phyloP scores from a whole-genome alignment of 1,140 invertebrate genomes.

The Gryllus bimaculatus region DNA sequence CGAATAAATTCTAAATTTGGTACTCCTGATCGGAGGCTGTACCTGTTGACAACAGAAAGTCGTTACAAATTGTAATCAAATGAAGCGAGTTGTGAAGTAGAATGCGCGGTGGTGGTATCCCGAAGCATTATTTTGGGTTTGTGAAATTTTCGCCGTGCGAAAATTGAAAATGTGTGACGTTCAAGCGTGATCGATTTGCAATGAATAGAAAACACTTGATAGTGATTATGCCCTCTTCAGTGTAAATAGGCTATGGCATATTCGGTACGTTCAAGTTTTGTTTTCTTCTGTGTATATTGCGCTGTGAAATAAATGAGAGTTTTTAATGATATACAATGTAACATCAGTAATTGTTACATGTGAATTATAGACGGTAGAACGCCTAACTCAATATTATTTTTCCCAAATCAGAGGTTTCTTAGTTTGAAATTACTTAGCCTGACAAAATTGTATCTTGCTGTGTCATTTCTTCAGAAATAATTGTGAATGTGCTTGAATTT shows the following conservation, averaged over 20 bases:
- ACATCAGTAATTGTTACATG: no score
- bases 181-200: not conserved
- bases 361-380: no score
- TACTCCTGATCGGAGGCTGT: not conserved
- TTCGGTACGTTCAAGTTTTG: constrained; percentile 18
- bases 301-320: not conserved
- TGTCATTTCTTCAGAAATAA: not conserved
- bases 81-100: not conserved
- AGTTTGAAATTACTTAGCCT: no score
- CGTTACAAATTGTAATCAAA: not conserved
- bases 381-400: no score
- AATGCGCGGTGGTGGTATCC: no score
- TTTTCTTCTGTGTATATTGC: not conserved
- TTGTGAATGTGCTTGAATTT: not conserved
- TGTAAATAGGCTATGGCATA: constrained; percentile 23
- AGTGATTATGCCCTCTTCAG: constrained; percentile 12
- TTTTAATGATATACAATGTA: not conserved
- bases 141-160: not conserved
- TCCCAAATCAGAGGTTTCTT: no score
- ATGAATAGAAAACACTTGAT: constrained; percentile 11
- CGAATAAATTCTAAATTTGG: not conserved
- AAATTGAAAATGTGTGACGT: not conserved
- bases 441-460: not conserved
- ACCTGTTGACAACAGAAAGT: constrained; percentile 11
- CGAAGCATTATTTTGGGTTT: not conserved